Percentiles rank a stretch among this genome's conserved stretches.
Evolutionary conservation across 2,797 vertebrate genomes (phyloP).

Genomic region (Lerista edwardsae): DNA sequence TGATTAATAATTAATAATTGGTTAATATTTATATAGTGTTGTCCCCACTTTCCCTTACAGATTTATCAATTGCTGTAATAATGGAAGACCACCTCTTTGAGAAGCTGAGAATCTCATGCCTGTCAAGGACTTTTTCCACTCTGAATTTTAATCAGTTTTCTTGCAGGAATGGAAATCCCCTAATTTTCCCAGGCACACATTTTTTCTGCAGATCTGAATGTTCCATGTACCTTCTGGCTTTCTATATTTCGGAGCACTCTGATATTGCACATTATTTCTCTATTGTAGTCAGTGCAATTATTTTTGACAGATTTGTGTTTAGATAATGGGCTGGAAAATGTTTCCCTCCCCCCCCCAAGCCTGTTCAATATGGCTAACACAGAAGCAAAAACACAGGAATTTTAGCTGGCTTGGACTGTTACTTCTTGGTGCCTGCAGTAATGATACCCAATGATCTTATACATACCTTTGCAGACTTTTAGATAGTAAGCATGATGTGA

Average conservation of each 20-base stretch:
- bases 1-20: constrained; percentile 12
- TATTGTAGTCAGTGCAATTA: not conserved
- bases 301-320: not conserved
- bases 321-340: not conserved
- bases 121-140: constrained; percentile 72
- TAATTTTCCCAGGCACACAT: constrained; percentile 72
- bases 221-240: constrained; percentile 46
- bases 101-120: constrained; percentile 64
- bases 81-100: constrained; percentile 66
- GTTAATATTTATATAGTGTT: constrained; percentile 32
- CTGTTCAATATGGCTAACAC: not conserved
- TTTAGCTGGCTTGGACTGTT: not conserved
- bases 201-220: constrained; percentile 62
- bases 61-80: constrained; percentile 67
- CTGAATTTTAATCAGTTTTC: constrained; percentile 65
- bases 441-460: not conserved
- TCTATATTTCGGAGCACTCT: constrained; percentile 47
- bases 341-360: not conserved
- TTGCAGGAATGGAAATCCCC: constrained; percentile 75
- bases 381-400: not conserved
- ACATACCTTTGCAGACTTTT: not conserved
- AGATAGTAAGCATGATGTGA: not conserved
- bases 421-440: not conserved
- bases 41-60: constrained; percentile 42
- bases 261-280: constrained; percentile 23